These are phyloP conservation scores for Caenorhabditis sp. DNA, from an alignment of 2,888 invertebrate species.

Conservation along the genomic window DNA sequence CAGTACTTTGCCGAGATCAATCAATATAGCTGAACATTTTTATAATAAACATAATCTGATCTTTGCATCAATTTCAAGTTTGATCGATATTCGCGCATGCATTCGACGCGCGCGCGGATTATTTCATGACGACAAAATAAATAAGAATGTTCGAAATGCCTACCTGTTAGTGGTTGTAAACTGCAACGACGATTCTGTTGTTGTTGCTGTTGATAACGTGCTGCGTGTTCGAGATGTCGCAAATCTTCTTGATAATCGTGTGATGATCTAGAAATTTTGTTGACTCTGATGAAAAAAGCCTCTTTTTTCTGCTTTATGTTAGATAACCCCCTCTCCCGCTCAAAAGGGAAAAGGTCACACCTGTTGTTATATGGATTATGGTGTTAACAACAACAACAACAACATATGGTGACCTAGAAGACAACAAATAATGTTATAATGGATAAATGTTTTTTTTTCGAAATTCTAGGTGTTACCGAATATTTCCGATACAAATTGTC, in stretches of 20 bases:
- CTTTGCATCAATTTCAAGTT: neutral
- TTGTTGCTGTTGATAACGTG: constrained; percentile 1
- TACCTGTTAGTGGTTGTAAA: constrained; percentile 25
- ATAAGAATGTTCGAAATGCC: neutral
- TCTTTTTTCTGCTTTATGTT: too few species aligned
- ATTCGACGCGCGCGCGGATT: constrained; percentile 1
- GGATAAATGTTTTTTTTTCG: too few species aligned
- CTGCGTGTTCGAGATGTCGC: neutral
- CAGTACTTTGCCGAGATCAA: neutral
- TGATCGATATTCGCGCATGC: neutral
- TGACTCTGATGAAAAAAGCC: too few species aligned
- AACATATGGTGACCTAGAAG: too few species aligned
- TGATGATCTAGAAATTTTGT: constrained; percentile 6
- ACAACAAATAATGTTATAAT: too few species aligned
- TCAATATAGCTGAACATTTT: neutral
- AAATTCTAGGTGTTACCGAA: too few species aligned
- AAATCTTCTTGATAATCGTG: constrained; percentile 7
- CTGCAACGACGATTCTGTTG: constrained; percentile 29
- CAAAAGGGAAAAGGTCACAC: too few species aligned
- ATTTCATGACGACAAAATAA: neutral
- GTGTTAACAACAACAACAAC: too few species aligned
- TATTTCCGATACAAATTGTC: too few species aligned
- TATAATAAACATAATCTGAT: neutral
- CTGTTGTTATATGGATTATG: too few species aligned
- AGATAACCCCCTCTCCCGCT: too few species aligned